Evolutionary conservation across 2,888 invertebrate genomes (phyloP), one percentile per base, ranked within the genome.

Genomic region (Dryobotodes eremita): DNA sequence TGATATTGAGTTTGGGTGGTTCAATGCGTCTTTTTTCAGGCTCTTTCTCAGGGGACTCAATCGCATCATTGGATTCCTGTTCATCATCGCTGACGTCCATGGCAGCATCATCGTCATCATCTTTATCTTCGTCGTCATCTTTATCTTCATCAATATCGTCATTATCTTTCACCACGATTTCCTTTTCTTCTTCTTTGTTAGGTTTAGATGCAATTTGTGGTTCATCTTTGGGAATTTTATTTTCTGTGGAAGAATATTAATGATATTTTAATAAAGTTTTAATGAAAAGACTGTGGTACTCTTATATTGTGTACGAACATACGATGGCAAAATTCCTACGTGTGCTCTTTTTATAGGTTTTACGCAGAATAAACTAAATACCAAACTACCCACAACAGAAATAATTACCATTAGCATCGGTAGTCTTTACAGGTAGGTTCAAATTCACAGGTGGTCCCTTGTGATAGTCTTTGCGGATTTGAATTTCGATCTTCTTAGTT

Each of bases 401-500:
- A 69, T 64, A 77, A 75, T 84, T 75, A 91, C 91, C 90, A 80
- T 85, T 88, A 26, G 87, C 77, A 50, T 92, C 92, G 15, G 86
- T 78, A 15, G 84, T 81, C 75, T 90, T 91, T 26, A 85, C 36
- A 13, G 84, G 83, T 53, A 89, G 46, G 53, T 88, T 87, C 11
- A 91, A 72, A n/a, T 85, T 86, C 10, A 91, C 79, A n/a, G 81
- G 79, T 46, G 91, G 89, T n/a, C 93, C 94, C 86, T 96, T 96
- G 87, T 96, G 91, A 89, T 96, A 96, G 89, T 96, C 96, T 88
- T 95, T 95, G 69, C 96, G 94, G 74, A 96, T 96, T 86, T 96
- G 96, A 89, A 96, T 96, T 89, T 96, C 95, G 72, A 96, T 96
- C 78, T 91, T 92, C 86, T 94, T 95, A 85, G 89, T 86, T 57